Conservation (phyloP, 2,113 vertebrate genomes). For the Empidonax traillii region DNA sequence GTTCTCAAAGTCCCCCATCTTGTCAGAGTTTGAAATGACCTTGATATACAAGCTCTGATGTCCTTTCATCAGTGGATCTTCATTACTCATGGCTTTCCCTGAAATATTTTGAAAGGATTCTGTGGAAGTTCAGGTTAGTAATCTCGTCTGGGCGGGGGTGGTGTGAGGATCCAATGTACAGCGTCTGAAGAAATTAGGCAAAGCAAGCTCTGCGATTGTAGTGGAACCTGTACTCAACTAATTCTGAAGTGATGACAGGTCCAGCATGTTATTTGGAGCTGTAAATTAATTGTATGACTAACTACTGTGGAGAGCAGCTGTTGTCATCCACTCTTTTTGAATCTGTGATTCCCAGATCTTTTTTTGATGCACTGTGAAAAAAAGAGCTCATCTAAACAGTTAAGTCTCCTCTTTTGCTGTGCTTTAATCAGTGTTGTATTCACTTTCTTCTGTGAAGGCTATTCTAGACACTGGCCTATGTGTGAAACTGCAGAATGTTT, state of each 20-base stretch:
- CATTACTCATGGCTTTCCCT: neutral
- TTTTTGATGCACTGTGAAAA: neutral
- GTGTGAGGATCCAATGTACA: neutral
- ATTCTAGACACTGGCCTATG: neutral
- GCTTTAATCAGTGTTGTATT: neutral
- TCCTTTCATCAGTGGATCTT: neutral
- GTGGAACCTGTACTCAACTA: neutral
- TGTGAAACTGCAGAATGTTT: neutral
- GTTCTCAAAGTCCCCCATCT: neutral
- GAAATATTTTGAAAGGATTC: neutral
- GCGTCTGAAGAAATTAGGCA: neutral
- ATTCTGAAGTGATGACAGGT: neutral
- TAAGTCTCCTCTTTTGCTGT: neutral
- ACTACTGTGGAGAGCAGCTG: neutral
- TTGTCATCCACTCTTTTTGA: neutral
- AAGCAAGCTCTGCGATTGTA: neutral
- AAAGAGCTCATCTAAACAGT: neutral
- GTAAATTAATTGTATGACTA: neutral
- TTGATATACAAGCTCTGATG: neutral
- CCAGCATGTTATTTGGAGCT: neutral
- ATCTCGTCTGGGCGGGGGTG: neutral
- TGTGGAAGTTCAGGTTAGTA: neutral
- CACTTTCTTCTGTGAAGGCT: neutral
- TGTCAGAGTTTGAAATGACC: neutral
- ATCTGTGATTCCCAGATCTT: neutral